Base-by-base conservation (phyloP, 2,797 vertebrate species). In the Sitta carolinensis region DNA sequence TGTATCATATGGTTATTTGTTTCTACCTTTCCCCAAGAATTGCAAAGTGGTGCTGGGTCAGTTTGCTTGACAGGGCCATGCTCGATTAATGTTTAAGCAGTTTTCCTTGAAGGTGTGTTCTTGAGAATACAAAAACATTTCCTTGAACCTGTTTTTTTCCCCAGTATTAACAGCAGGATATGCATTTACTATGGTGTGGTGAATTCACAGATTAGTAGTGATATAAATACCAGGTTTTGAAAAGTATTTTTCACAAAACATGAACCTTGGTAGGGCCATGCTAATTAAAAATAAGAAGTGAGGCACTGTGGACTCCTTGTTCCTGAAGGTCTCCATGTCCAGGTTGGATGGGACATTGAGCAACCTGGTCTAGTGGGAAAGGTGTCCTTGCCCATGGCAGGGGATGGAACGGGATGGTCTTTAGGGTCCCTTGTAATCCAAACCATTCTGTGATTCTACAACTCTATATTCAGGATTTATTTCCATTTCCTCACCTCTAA, bases 321-420 rank as follows among this genome's bases (percentile, higher is more conserved):
- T 48, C 4, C 68, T 59, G 45, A 32, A 45, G 30, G n/a, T 59
- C 11, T 26, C 29, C 40, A 40, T 0, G 1, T 22, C 11, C 38
- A 58, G 16, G 29, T 0, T 73, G 52, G 52, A 80, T 0, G 1
- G n/a, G 29, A 19, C 25, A 29, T 1, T 25, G 52, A 52, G 52
- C 25, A 73, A 12, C 16, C 20, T 40, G 14, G n/a, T 15, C n/a
- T 26, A 52, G n/a, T 26, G n/a, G n/a, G 52, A 25, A 74, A 67
- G 29, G 38, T 21, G n/a, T 52, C 32, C 29, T 36, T n/a, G 45
- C 8, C 29, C 27, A 45, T 6, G 8, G 52, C 29, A 52, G 23
- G 20, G 21, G 51, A 40, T 30, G 20, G 64, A 48, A 69, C 5
- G 14, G 29, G n/a, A 59, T 16, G 8, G 26, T 18, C 61, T 58